Percentiles rank a stretch among this genome's conserved stretches.
These are phyloP conservation scores for Calameuta pallipes DNA, from an alignment of 2,888 invertebrate genomes.

Conservation along the genomic window DNA sequence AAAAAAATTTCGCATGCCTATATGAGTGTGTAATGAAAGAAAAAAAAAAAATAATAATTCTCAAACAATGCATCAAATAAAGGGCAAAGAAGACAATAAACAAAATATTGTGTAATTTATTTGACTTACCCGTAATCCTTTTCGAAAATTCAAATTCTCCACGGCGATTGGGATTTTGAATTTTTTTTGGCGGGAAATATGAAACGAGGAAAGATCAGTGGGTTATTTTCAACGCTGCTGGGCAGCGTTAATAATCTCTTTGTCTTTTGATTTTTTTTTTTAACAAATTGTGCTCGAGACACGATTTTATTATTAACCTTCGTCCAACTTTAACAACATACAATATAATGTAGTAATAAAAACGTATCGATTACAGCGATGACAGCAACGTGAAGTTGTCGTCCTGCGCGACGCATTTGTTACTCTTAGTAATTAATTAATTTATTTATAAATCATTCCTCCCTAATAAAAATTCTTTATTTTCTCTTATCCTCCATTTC, in stretches of 20 bases:
- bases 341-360: constrained; percentile 64
- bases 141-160: no score
- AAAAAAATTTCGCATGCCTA: no score
- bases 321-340: constrained; percentile 67
- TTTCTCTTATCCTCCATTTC: constrained; percentile 16
- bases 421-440: no score
- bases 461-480: constrained; percentile 9
- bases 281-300: constrained; percentile 57
- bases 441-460: not conserved
- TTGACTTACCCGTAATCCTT: no score
- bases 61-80: no score
- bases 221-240: not conserved
- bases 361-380: constrained; percentile 57
- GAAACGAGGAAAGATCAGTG: not conserved
- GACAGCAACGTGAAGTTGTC: constrained; percentile 50
- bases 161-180: not conserved
- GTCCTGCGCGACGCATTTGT: no score
- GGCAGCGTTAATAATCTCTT: not conserved
- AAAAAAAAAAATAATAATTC: no score
- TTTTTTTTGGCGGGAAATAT: not conserved
- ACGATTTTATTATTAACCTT: constrained; percentile 61
- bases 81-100: no score
- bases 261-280: not conserved
- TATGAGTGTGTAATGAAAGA: no score
- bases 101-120: no score